Percentiles rank a stretch among this genome's conserved stretches.
Conservation (phyloP, 2,888 invertebrate species). For the Yponomeuta evonymella region DNA sequence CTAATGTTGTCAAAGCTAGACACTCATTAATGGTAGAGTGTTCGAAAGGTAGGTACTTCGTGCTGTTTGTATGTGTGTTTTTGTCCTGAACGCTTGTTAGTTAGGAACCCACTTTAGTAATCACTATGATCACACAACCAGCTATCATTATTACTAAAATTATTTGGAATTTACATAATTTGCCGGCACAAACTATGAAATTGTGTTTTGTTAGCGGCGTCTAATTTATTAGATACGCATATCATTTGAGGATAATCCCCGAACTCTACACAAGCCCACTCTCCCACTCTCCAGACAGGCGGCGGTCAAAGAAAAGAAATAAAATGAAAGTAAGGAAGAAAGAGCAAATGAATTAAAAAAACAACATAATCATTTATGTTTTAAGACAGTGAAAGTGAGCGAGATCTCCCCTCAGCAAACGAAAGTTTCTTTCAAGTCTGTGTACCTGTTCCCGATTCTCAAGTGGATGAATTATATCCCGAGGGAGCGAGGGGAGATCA, state of each 20-base stretch:
- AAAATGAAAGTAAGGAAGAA: slow-evolving; percentile 58
- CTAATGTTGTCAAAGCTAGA: slow-evolving; percentile 44
- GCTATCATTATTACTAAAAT: too few species aligned
- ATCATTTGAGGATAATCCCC: not conserved
- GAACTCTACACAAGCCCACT: not conserved
- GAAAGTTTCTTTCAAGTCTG: slow-evolving; percentile 72
- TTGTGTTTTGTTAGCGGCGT: too few species aligned
- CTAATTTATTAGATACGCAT: not conserved
- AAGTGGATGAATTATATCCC: slow-evolving; percentile 74
- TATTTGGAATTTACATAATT: too few species aligned
- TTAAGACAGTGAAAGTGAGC: slow-evolving; percentile 60
- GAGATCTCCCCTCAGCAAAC: slow-evolving; percentile 62
- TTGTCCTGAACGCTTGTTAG: not conserved
- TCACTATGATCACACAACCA: too few species aligned
- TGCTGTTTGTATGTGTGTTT: slow-evolving; percentile 10
- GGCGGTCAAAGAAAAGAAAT: slow-evolving; percentile 61
- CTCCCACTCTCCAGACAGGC: slow-evolving; percentile 65
- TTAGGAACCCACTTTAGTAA: not conserved
- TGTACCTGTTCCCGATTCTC: slow-evolving; percentile 70
- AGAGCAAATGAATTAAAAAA: slow-evolving; percentile 75
- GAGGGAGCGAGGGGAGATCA: slow-evolving; percentile 60
- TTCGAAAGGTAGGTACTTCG: slow-evolving; percentile 32
- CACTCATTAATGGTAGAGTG: slow-evolving; percentile 47
- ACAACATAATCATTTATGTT: slow-evolving; percentile 74
- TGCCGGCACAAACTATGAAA: too few species aligned